Evolutionary conservation across 64 coral and sea anemone genomes (phyloP).

Genomic region (Porites australiensis): DNA sequence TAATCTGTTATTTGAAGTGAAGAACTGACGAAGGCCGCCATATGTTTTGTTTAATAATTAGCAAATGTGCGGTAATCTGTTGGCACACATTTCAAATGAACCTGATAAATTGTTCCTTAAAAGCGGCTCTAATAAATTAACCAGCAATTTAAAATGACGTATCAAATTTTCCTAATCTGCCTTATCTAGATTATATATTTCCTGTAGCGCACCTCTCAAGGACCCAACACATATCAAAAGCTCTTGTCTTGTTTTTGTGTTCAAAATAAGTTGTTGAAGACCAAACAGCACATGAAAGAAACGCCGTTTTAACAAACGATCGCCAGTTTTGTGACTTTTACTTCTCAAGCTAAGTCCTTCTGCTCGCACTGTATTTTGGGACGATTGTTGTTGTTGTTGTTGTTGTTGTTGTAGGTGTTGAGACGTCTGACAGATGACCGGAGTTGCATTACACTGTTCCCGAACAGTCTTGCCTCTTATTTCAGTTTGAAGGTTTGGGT

Average conservation of each 20-base stretch:
- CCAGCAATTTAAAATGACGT: too few species aligned
- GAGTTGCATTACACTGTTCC: too few species aligned
- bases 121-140: too few species aligned
- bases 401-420: neutral
- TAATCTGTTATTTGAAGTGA: too few species aligned
- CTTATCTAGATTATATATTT: neutral
- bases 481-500: neutral
- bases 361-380: neutral
- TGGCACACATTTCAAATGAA: too few species aligned
- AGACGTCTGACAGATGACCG: too few species aligned
- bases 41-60: too few species aligned
- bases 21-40: too few species aligned
- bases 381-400: neutral
- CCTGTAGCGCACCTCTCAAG: slow-evolving; percentile 4
- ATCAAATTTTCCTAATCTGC: too few species aligned
- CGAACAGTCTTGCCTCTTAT: neutral
- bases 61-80: too few species aligned
- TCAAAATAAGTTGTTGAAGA: neutral
- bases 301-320: slow-evolving; percentile 3
- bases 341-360: neutral
- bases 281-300: neutral
- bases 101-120: too few species aligned
- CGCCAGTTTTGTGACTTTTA: neutral
- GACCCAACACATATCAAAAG: slow-evolving; percentile 12
- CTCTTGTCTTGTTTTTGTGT: neutral